Percentiles rank a stretch among this genome's conserved stretches.
Evolutionary conservation across 2,113 vertebrate genomes (phyloP).

Genomic region (Muntiacus muntjak): DNA sequence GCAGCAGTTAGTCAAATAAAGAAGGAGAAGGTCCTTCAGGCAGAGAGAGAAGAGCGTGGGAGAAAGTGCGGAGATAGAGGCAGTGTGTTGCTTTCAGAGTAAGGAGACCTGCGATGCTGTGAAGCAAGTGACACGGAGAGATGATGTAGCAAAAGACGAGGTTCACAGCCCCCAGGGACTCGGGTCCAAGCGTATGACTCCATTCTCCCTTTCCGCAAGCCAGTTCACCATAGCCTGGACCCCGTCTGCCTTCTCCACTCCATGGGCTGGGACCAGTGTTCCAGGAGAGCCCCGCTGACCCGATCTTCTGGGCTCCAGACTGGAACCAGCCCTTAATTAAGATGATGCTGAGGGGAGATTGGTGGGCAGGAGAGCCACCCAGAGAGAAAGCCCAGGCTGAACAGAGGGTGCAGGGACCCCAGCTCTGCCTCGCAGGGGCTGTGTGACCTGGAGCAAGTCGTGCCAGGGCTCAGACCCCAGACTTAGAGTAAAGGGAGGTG

Average conservation of each 20-base stretch:
- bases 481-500: not conserved
- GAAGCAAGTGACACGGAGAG: not conserved
- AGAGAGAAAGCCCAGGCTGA: not conserved
- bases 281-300: not conserved
- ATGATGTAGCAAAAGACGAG: accelerated
- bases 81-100: too few relatives aligned
- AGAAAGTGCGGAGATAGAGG: not conserved
- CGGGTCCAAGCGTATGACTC: not conserved
- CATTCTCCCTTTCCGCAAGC: not conserved
- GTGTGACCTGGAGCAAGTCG: not conserved
- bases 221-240: not conserved
- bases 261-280: not conserved
- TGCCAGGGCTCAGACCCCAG: not conserved
- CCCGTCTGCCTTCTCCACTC: not conserved
- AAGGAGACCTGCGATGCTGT: not conserved
- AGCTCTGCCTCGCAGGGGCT: not conserved
- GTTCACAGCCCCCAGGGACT: not conserved
- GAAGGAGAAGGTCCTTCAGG: not conserved
- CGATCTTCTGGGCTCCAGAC: not conserved
- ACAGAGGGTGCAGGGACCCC: accelerated
- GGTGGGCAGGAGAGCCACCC: not conserved
- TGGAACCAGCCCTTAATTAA: too few relatives aligned
- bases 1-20: not conserved
- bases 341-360: not conserved
- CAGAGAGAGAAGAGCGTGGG: not conserved